Conservation (phyloP, 2,113 vertebrate genomes). For the Calidris pygmaea region DNA sequence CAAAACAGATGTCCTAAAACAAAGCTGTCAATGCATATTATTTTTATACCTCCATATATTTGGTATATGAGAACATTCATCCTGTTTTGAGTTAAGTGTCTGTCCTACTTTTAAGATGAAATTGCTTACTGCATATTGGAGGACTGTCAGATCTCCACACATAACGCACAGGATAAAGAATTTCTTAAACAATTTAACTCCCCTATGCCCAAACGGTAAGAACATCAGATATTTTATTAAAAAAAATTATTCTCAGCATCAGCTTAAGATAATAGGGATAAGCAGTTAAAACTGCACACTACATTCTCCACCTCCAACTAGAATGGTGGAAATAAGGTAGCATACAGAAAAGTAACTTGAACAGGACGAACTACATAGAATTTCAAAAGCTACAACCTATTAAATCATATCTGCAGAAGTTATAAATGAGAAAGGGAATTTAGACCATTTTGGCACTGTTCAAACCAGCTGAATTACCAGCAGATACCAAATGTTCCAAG, state of each 20-base stretch:
- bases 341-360: not conserved
- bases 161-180: fast-evolving
- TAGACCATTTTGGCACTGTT: not conserved
- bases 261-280: not conserved
- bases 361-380: fast-evolving
- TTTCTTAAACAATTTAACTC: not conserved
- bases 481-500: not conserved
- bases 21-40: not conserved
- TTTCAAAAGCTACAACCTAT: not conserved
- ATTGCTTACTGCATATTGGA: not conserved
- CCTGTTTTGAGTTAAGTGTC: not conserved
- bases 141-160: not conserved
- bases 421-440: not conserved
- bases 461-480: not conserved
- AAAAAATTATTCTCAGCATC: not conserved
- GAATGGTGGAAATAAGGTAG: not conserved
- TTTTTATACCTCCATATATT: not conserved
- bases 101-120: not conserved
- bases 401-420: not conserved
- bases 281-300: not conserved
- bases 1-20: not conserved
- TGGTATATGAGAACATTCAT: not conserved
- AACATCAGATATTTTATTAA: not conserved
- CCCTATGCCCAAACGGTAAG: fast-evolving
- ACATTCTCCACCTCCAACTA: not conserved